These are phyloP conservation scores for Bombyx mandarina DNA, from an alignment of 1,140 invertebrate genomes.

Conservation along the genomic window DNA sequence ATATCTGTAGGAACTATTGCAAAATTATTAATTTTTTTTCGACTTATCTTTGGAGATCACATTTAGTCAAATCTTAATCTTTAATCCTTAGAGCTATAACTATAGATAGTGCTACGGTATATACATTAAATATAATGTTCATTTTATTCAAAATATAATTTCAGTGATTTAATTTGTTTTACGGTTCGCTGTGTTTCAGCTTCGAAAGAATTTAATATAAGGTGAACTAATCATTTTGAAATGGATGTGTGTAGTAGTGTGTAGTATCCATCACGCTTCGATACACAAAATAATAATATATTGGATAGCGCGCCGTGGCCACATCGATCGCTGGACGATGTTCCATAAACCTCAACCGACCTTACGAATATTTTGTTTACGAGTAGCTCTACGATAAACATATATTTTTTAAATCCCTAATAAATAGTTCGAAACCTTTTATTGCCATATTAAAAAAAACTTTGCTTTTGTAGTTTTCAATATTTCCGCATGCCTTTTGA, in stretches of 20 bases:
- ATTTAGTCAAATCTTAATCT: too few species aligned
- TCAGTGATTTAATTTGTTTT: too few species aligned
- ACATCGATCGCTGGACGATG: slow-evolving; percentile 14
- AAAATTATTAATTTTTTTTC: too few species aligned
- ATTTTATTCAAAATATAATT: too few species aligned
- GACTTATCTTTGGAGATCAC: too few species aligned
- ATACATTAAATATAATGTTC: too few species aligned
- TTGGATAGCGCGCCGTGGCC: slow-evolving; percentile 15
- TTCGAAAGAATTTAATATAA: too few species aligned
- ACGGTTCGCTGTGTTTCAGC: too few species aligned
- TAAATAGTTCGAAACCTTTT: background rate
- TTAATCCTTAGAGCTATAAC: too few species aligned
- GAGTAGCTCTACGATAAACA: background rate
- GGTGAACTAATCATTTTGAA: slow-evolving; percentile 27
- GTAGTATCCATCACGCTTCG: slow-evolving; percentile 23
- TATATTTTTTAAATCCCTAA: background rate
- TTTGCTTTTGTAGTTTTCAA: background rate
- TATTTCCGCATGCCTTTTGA: background rate
- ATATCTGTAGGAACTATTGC: too few species aligned
- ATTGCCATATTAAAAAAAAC: background rate
- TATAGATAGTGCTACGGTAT: too few species aligned
- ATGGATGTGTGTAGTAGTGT: slow-evolving; percentile 34
- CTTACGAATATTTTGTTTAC: background rate
- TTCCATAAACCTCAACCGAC: slow-evolving; percentile 8
- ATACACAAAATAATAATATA: slow-evolving; percentile 34